Evolutionary conservation across 2,797 vertebrate species (phyloP), one percentile per base, ranked within the genome.

Genomic region (Pachyuromys duprasi): DNA sequence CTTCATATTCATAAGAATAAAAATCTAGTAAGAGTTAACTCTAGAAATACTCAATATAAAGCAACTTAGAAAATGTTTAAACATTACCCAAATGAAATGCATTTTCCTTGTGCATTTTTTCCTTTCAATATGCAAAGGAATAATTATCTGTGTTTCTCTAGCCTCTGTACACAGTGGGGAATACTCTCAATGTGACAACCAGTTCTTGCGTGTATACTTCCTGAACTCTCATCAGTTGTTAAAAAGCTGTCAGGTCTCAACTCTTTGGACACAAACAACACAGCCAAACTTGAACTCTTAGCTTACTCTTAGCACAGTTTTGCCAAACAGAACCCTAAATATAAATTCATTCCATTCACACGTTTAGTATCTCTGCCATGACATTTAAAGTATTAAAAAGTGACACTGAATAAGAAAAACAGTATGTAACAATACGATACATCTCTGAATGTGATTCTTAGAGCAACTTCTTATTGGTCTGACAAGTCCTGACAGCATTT

Each of bases 21-120:
- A 91, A 69, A 70, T 69, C 55, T 88, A 74, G 49, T 57, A 94
- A 94, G n/a, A 1, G 18, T 82, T 36, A 96, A 93, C 26, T 7
- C 49, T 84, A 87, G 63, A 96, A 69, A 93, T 90, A 15, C 18
- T 93, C 33, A 83, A 39, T 89, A 81, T 74, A 94, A 95, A 94
- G 33, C 26, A 93, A 63, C 18, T 65, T 89, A 45, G 70, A 39
- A 88, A 49, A 72, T 14, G 36, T 57, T 74, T 63, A 78, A 82
- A 87, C 6, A 67, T 36, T 53, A 53, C 24, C 93, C 26, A 79
- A 62, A n/a, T 45, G 42, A 92, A 89, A 93, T 49, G 31, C n/a
- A 94, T 55, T 89, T 89, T 79, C 14, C 42, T 67, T 33, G 14
- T 86, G 3, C 5, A 26, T n/a, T 81, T 90, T 90, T 94, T 36